A percentile compares a stretch with the other conserved stretches of the same genome.
phyloP scores from a whole-genome alignment of 2,888 invertebrate genomes.

The Bibio marci region DNA sequence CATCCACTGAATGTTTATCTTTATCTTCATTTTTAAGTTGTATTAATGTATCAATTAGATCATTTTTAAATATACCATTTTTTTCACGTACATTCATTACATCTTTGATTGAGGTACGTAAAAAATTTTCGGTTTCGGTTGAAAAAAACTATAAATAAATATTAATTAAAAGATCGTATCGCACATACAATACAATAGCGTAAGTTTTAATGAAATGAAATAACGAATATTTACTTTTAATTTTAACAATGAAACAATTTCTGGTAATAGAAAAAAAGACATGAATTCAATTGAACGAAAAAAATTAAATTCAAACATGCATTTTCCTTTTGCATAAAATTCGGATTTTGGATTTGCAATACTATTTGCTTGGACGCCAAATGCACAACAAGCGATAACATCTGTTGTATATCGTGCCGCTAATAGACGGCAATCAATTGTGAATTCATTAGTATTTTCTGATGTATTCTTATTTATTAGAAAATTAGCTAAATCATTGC shows the following conservation, averaged over 20 bases:
- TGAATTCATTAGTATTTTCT: constrained; percentile 7
- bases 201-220: too few species aligned
- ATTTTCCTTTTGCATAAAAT: constrained; percentile 18
- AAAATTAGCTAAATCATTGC: constrained; percentile 3
- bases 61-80: constrained; percentile 23
- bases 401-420: constrained; percentile 22
- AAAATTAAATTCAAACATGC: constrained; percentile 14
- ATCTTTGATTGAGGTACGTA: constrained; percentile 27
- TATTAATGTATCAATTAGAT: constrained; percentile 32
- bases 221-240: constrained; percentile 10
- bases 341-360: constrained; percentile 20
- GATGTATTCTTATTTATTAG: neutral
- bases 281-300: constrained; percentile 19
- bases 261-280: constrained; percentile 21
- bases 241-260: constrained; percentile 16
- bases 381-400: constrained; percentile 24
- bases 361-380: constrained; percentile 22
- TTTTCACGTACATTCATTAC: constrained; percentile 27
- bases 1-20: too few species aligned
- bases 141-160: too few species aligned
- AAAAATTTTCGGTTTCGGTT: constrained; percentile 15
- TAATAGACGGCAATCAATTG: constrained; percentile 19
- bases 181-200: too few species aligned
- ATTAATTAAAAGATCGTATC: neutral
- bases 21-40: constrained; percentile 19